Percentiles rank a stretch among this genome's conserved stretches.
Conservation (phyloP, 2,888 invertebrate genomes). For the Sinotaia quadrata region DNA sequence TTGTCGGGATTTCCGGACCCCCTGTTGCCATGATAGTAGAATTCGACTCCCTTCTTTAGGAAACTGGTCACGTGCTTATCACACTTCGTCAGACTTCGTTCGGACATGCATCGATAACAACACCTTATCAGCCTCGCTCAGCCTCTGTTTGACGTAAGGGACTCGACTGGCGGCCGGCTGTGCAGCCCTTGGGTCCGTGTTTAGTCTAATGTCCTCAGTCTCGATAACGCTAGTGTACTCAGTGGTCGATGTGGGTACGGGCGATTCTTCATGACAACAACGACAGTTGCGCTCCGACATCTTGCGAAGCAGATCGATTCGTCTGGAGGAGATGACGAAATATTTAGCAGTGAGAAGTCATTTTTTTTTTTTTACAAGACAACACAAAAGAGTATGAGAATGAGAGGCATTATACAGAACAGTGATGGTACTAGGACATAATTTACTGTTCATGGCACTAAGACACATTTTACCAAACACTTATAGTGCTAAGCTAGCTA, state of each 20-base stretch:
- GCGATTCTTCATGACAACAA: constrained; percentile 38
- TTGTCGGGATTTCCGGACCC: too few species aligned
- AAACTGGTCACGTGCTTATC: too few species aligned
- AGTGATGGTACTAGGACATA: too few species aligned
- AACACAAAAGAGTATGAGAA: too few species aligned
- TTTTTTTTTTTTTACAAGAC: background rate
- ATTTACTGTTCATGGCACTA: too few species aligned
- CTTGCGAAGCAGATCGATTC: constrained; percentile 35
- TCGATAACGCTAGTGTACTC: constrained; percentile 43
- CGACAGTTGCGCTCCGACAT: constrained; percentile 35
- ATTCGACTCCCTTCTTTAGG: too few species aligned
- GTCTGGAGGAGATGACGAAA: constrained; percentile 31
- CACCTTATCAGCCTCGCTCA: constrained; percentile 36
- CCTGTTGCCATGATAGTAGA: too few species aligned
- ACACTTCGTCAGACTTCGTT: constrained; percentile 21
- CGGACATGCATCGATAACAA: constrained; percentile 31
- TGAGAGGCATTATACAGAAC: too few species aligned
- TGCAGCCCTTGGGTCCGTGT: constrained; percentile 3
- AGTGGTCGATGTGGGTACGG: constrained; percentile 28
- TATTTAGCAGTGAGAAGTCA: background rate
- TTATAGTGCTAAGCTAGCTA: too few species aligned
- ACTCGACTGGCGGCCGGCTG: constrained; percentile 6
- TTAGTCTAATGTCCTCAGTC: constrained; percentile 38
- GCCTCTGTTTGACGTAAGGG: constrained; percentile 36
- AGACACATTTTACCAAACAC: too few species aligned